These are phyloP conservation scores for Drosophila hydei DNA, from an alignment of 1,140 invertebrate genomes.

Conservation along the genomic window DNA sequence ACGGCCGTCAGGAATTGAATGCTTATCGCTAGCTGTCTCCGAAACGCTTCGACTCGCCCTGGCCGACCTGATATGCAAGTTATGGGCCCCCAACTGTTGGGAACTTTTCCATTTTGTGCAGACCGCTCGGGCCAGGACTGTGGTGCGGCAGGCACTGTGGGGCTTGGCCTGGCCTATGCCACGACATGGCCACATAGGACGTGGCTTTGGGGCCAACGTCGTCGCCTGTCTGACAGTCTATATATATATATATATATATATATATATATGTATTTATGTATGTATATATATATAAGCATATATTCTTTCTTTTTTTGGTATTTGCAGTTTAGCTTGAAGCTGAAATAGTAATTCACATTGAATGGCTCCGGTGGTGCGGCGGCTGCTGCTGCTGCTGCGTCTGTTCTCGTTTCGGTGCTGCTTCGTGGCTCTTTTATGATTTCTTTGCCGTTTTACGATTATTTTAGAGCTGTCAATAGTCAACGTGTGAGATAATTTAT, in stretches of 20 bases:
- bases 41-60: background rate
- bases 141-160: background rate
- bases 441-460: slow-evolving; percentile 80
- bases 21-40: slow-evolving; percentile 26
- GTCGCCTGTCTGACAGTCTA: slow-evolving; percentile 57
- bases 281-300: background rate
- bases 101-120: slow-evolving; percentile 74
- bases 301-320: slow-evolving; percentile 12
- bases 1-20: slow-evolving; percentile 24
- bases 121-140: slow-evolving; percentile 39
- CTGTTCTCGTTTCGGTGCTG: slow-evolving; percentile 54
- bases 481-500: slow-evolving; percentile 83
- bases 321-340: slow-evolving; percentile 58
- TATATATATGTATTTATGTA: background rate
- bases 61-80: slow-evolving; percentile 60
- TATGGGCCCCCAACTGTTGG: slow-evolving; percentile 77
- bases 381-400: slow-evolving; percentile 38
- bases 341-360: slow-evolving; percentile 81
- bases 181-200: slow-evolving; percentile 45
- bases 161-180: slow-evolving; percentile 27
- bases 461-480: slow-evolving; percentile 83
- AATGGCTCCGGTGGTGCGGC: slow-evolving; percentile 60
- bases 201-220: slow-evolving; percentile 63
- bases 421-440: slow-evolving; percentile 68
- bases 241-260: background rate